Evolutionary conservation across 2,113 vertebrate species (phyloP).

Genomic region (Sterrhoptilus dennistouni): DNA sequence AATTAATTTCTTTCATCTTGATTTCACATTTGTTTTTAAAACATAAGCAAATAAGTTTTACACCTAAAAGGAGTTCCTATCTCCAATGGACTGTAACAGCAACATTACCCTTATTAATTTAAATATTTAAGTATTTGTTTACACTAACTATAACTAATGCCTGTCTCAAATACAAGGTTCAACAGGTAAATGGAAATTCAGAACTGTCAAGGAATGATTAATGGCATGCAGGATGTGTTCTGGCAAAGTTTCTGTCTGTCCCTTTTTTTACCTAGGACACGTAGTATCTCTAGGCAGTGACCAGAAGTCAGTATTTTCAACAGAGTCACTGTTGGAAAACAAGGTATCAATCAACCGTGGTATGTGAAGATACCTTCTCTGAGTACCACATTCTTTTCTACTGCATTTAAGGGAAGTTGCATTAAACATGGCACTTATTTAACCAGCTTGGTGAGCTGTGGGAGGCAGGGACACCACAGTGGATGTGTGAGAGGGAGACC

Average conservation of each 20-base stretch:
- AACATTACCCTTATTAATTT: neutral
- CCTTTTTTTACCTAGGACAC: neutral
- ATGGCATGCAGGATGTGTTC: neutral
- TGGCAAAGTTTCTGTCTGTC: neutral
- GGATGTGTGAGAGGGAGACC: accelerated
- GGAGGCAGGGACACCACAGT: neutral
- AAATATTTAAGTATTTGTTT: neutral
- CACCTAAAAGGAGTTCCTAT: neutral
- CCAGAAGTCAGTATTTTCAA: neutral
- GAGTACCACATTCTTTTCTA: neutral
- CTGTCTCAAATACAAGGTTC: neutral
- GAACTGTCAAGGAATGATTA: neutral
- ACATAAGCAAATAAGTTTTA: neutral
- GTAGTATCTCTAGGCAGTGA: neutral
- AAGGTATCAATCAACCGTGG: neutral
- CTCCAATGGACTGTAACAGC: neutral
- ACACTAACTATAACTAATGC: neutral
- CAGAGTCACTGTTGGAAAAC: neutral
- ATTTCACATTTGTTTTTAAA: neutral
- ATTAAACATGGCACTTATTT: neutral
- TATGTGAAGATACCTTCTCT: neutral
- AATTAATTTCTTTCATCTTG: neutral
- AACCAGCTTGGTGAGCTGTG: neutral
- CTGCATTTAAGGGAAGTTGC: neutral
- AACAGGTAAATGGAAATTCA: neutral